phyloP scores from a whole-genome alignment of 2,797 vertebrate genomes.

The Spea hammondii region DNA sequence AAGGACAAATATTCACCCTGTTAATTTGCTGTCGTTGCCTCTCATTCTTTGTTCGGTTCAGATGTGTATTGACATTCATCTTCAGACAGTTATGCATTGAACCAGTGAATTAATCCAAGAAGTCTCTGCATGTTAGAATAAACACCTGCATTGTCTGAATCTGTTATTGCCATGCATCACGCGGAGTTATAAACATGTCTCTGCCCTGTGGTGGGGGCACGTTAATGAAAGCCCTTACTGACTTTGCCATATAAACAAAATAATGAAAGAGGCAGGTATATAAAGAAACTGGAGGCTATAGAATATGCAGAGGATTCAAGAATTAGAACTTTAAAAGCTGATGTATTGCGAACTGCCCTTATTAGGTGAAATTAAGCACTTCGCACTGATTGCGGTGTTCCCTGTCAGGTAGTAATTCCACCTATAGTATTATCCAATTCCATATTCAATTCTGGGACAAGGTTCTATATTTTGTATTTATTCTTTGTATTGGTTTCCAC shows the following conservation, averaged over 20 bases:
- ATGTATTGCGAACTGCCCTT: too few relatives aligned
- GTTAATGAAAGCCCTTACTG: neutral
- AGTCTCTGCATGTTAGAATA: conserved; percentile 2
- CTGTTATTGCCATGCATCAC: conserved; percentile 15
- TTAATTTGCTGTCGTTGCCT: conserved; percentile 7
- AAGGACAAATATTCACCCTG: conserved; percentile 4
- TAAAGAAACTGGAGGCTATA: neutral
- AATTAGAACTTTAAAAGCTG: too few relatives aligned
- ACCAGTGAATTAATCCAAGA: conserved; percentile 4
- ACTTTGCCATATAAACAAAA: conserved; percentile 4
- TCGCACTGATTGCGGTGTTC: too few relatives aligned
- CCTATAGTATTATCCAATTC: too few relatives aligned
- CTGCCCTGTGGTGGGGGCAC: neutral
- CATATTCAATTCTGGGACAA: too few relatives aligned
- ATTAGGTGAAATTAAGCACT: too few relatives aligned
- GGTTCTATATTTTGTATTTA: too few relatives aligned
- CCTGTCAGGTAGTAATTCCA: too few relatives aligned
- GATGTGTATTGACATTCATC: conserved; percentile 1
- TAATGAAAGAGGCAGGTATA: neutral
- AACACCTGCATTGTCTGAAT: conserved; percentile 16
- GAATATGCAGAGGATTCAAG: too few relatives aligned
- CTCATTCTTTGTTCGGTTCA: neutral
- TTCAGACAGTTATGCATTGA: conserved; percentile 8
- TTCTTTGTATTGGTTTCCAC: too few relatives aligned
- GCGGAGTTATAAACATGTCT: neutral